These are phyloP conservation scores for Iguana delicatissima DNA, from an alignment of 2,797 vertebrate genomes.

Conservation along the genomic window DNA sequence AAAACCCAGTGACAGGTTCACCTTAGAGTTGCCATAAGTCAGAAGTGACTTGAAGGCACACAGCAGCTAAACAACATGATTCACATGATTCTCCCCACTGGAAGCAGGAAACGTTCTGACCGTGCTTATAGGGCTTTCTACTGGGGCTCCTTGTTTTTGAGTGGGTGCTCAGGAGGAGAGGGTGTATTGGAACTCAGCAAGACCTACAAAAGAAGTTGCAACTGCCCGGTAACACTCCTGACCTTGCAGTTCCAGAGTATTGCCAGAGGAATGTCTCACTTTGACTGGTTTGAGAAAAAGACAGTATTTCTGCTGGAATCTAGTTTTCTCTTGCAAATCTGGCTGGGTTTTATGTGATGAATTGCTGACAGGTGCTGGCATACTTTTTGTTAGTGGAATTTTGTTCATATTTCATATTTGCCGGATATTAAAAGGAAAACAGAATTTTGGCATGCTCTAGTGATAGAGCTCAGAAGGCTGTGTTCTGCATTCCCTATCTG, in stretches of 20 bases:
- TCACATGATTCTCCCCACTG: background rate
- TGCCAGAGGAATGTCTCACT: conserved; percentile 9
- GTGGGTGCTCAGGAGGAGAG: background rate
- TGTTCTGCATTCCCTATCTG: background rate
- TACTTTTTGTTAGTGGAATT: conserved; percentile 22
- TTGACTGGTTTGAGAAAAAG: background rate
- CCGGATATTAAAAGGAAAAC: background rate
- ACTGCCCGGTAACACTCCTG: background rate
- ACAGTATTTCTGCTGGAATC: background rate
- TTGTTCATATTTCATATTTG: background rate
- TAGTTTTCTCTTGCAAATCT: background rate
- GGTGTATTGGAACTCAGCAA: background rate
- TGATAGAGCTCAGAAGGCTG: background rate
- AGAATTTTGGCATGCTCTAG: background rate
- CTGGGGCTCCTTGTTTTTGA: background rate
- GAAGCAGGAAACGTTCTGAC: background rate
- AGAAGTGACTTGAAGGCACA: no score
- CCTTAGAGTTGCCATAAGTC: no score
- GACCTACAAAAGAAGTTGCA: background rate
- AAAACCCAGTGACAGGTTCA: no score
- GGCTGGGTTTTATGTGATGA: background rate
- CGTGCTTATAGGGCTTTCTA: background rate
- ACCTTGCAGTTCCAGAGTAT: background rate
- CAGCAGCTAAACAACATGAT: background rate
- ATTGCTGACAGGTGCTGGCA: background rate